These are phyloP conservation scores for Oenanthe melanoleuca DNA, from an alignment of 2,113 vertebrate species.

Conservation along the genomic window DNA sequence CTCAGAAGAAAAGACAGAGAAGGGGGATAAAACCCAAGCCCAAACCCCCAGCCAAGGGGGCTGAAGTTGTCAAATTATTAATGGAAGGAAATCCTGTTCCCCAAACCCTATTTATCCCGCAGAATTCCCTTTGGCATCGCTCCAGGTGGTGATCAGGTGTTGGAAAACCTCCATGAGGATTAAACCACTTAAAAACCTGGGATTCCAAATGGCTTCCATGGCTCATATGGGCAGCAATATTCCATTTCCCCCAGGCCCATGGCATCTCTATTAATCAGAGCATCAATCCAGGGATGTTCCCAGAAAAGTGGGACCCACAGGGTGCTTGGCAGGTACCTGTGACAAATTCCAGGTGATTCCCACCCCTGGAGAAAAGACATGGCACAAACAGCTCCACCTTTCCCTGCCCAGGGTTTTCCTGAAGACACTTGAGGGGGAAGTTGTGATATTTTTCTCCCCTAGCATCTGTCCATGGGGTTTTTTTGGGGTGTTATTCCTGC, in stretches of 20 bases:
- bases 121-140: background rate
- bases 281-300: background rate
- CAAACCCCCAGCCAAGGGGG: background rate
- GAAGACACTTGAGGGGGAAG: background rate
- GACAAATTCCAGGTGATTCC: background rate
- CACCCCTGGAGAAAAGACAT: background rate
- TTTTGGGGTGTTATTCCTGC: rapidly evolving
- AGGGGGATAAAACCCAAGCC: background rate
- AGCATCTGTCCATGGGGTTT: rapidly evolving
- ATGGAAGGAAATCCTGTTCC: background rate
- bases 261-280: background rate
- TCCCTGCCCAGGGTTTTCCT: background rate
- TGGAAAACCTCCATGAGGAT: background rate
- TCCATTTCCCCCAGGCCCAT: background rate
- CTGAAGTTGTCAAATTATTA: background rate
- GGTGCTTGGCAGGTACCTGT: background rate
- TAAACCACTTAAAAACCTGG: background rate
- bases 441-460: background rate
- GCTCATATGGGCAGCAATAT: background rate
- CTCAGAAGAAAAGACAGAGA: background rate
- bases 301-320: background rate
- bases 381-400: background rate
- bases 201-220: slow-evolving; percentile 28
- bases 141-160: background rate
- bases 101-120: background rate